These are phyloP conservation scores for Virgularia gustaviana DNA, from an alignment of 92 coral and sea anemone genomes.

Conservation along the genomic window DNA sequence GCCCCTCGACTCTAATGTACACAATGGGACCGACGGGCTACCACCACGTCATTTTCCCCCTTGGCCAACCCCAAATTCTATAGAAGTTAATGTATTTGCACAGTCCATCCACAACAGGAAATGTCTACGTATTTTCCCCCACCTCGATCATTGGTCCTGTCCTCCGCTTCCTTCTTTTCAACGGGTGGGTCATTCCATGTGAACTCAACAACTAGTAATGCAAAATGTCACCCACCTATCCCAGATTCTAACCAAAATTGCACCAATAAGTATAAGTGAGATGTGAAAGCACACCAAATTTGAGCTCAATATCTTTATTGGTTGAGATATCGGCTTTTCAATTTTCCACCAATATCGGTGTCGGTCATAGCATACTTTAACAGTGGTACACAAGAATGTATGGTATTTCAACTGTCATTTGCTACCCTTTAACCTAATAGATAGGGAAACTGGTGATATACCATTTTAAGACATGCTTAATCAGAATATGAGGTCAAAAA, in stretches of 20 bases:
- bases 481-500: constrained; percentile 18
- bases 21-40: too few species aligned
- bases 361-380: background rate
- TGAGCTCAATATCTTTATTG: background rate
- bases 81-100: constrained; percentile 10
- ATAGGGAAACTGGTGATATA: background rate
- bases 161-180: too few species aligned
- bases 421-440: background rate
- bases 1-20: too few species aligned
- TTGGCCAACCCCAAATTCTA: too few species aligned
- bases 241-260: background rate
- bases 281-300: background rate
- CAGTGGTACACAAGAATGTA: background rate
- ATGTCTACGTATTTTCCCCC: constrained; percentile 27
- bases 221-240: too few species aligned
- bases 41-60: too few species aligned
- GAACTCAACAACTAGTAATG: background rate
- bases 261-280: background rate
- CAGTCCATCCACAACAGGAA: background rate
- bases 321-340: too few species aligned
- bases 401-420: constrained; percentile 2
- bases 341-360: background rate
- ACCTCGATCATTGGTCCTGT: constrained; percentile 11
- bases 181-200: background rate
- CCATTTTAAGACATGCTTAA: constrained; percentile 16